Base-by-base conservation (phyloP, 1,140 invertebrate species). In the Tachypleus tridentatus region DNA sequence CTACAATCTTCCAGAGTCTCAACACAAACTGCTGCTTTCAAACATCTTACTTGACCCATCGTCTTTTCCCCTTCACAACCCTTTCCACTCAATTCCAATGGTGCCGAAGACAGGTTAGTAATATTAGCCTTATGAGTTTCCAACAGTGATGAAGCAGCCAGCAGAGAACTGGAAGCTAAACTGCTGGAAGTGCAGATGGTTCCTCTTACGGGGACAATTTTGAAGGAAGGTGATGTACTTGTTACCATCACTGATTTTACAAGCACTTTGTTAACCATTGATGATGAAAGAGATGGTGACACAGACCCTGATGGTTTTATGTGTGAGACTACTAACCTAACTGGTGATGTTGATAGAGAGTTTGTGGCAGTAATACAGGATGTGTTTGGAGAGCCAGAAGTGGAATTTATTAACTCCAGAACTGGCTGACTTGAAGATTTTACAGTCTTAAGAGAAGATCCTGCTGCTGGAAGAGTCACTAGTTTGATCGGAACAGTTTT, bases 401-500 rank as follows among this genome's bases (percentile, higher is more conserved):
- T 65, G 3, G 64, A 57, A 49, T 61, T 61, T 29, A 68, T 68
- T 48, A 68, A 65, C 61, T 68, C 67, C 7, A 68, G 61, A 50
- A 68, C 61, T 50, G 64, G 63, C n/a, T 64, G 64, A 61, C 64
- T 68, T 51, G 61, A 60, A n/a, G 67, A 64, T 49, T 61, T 63
- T 4, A 64, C 54, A 11, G 64, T 61, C 50, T 61, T 65, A 7
- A 65, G 61, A 51, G 57, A 58, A 8, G 67, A 65, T 53, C 56
- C 52, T 11, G 58, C 65, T 5, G 66, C 63, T 8, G 76, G 74
- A 47, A 77, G 53, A n/a, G 72, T 75, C 4, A 77, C 73, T 5
- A 77, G 62, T 61, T 76, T 75, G 52, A 77, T 74, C 6, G 76
- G 76, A 48, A 77, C 70, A 73, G 76, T 73, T 70, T 76, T 76